Conservation (phyloP, 53 echinoderm and acorn worm genomes). For the Stichopus horrens region DNA sequence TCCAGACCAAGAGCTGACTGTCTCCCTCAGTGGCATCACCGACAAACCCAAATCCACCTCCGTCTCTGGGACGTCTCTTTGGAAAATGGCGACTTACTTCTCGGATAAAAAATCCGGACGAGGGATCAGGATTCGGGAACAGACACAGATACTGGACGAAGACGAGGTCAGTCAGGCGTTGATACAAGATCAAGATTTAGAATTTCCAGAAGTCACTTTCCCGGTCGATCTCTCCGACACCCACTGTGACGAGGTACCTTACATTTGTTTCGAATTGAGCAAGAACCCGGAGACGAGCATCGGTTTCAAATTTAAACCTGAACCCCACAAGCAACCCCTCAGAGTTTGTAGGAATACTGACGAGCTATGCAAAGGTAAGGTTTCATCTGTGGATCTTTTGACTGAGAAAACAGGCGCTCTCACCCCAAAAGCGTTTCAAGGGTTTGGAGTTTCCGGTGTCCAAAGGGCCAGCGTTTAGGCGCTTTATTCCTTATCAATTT, state of each 20-base stretch:
- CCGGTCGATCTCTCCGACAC: conserved; percentile 3
- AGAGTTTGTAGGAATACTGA: conserved; percentile 12
- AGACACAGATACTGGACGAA: conserved; percentile 12
- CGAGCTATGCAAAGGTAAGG: conserved; percentile 33
- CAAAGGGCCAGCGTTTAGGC: too few species aligned
- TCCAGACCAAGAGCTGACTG: background rate
- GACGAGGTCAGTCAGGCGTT: conserved; percentile 18
- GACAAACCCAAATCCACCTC: conserved; percentile 16
- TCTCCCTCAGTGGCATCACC: conserved; percentile 10
- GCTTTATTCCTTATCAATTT: too few species aligned
- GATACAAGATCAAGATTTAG: background rate
- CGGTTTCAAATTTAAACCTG: conserved; percentile 26
- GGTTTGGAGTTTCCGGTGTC: too few species aligned
- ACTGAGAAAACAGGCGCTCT: background rate
- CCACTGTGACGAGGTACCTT: background rate
- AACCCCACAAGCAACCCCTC: background rate
- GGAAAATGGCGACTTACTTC: conserved; percentile 18
- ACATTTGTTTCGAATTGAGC: conserved; percentile 19
- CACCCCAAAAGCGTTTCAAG: too few species aligned
- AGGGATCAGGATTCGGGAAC: conserved; percentile 3
- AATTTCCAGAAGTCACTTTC: conserved; percentile 28
- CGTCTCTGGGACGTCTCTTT: conserved; percentile 18
- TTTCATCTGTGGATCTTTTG: background rate
- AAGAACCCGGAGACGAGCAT: conserved; percentile 22
- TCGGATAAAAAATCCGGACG: background rate